Evolutionary conservation across 2,113 vertebrate genomes (phyloP).

Genomic region (Calyptomena viridis): DNA sequence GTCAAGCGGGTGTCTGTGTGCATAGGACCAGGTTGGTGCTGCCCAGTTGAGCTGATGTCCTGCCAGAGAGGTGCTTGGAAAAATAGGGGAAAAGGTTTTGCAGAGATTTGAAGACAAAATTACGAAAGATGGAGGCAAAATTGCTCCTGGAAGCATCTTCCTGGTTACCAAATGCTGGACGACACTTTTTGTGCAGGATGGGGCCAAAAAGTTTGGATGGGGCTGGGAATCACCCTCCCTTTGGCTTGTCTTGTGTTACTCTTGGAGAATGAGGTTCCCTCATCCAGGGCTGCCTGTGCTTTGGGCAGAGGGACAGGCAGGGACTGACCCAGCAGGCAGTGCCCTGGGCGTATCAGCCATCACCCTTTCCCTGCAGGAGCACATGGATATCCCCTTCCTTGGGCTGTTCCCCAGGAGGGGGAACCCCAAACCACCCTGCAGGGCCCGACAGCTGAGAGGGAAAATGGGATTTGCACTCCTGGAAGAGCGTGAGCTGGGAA

Average conservation of each 20-base stretch:
- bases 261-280: not conserved
- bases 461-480: not conserved
- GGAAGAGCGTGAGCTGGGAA: not conserved
- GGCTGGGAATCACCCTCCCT: not conserved
- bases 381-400: accelerated
- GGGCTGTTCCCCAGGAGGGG: not conserved
- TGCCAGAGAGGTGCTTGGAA: not conserved
- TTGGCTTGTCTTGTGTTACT: not conserved
- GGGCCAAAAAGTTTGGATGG: not conserved
- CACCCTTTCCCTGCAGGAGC: not conserved
- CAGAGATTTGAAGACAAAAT: not conserved
- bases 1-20: accelerated
- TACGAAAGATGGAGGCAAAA: not conserved
- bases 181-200: not conserved
- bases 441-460: accelerated
- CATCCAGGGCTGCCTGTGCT: not conserved
- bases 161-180: not conserved
- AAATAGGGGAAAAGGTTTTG: not conserved
- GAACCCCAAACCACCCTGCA: not conserved
- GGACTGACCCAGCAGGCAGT: not conserved
- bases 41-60: accelerated
- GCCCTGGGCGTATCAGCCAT: not conserved
- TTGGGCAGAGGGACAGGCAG: not conserved
- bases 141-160: not conserved
- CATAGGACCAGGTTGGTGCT: accelerated